These are phyloP conservation scores for Aldrovandia affinis DNA, from an alignment of 2,797 vertebrate species.

Conservation along the genomic window DNA sequence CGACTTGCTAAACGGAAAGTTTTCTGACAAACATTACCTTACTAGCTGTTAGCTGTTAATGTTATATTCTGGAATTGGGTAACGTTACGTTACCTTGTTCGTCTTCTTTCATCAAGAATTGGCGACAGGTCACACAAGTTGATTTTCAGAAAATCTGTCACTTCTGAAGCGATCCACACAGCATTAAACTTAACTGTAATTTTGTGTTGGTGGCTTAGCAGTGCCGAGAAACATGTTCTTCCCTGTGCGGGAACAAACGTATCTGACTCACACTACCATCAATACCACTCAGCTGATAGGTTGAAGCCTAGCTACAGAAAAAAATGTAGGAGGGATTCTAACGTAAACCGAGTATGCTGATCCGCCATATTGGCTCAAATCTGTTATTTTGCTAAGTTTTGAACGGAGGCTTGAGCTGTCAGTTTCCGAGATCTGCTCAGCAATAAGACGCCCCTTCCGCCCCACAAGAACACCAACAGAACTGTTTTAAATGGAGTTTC, in stretches of 20 bases:
- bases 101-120: conserved; percentile 10
- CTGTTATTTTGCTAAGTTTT: background rate
- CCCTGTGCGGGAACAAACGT: background rate
- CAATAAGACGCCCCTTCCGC: background rate
- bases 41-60: conserved; percentile 2
- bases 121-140: background rate
- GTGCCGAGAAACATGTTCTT: conserved; percentile 9
- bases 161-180: background rate
- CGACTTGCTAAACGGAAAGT: background rate
- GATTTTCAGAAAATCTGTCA: background rate
- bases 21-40: background rate
- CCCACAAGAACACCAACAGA: background rate
- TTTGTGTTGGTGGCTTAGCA: background rate
- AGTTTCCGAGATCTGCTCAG: background rate
- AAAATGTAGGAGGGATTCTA: background rate
- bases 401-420: background rate
- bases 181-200: background rate
- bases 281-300: conserved; percentile 24
- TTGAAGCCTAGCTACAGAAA: background rate
- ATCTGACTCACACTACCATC: conserved; percentile 6
- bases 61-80: conserved; percentile 3
- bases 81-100: conserved; percentile 1
- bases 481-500: background rate
- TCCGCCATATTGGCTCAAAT: conserved; percentile 26
- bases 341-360: background rate